Evolutionary conservation across 2,797 vertebrate genomes (phyloP).

Genomic region (Spea hammondii): DNA sequence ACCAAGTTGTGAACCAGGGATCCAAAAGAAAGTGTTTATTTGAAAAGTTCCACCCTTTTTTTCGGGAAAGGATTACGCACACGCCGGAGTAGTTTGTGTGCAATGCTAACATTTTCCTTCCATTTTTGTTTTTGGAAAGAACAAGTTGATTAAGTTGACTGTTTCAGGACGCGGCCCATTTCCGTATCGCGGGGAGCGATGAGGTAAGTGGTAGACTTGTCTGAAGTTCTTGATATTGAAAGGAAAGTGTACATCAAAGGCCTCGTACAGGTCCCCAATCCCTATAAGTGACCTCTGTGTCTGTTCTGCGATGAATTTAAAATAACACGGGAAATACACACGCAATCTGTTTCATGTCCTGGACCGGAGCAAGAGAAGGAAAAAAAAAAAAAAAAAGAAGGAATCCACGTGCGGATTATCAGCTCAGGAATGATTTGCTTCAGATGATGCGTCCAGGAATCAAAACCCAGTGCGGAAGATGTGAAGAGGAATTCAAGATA

Average conservation of each 20-base stretch:
- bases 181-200: background rate
- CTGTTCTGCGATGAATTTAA: background rate
- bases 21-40: too few relatives aligned
- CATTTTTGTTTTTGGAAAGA: too few relatives aligned
- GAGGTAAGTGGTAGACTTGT: background rate
- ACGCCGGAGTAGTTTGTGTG: too few relatives aligned
- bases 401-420: constrained; percentile 28
- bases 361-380: constrained; percentile 8
- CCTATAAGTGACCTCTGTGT: constrained; percentile 19
- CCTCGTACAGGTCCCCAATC: background rate
- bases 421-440: constrained; percentile 19
- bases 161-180: too few relatives aligned
- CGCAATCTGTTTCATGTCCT: constrained; percentile 34
- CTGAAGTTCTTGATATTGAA: background rate
- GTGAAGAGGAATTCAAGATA: constrained; percentile 22
- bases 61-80: too few relatives aligned
- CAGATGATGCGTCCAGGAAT: constrained; percentile 28
- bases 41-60: too few relatives aligned
- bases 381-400: background rate
- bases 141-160: too few relatives aligned
- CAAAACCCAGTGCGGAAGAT: constrained; percentile 11
- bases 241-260: background rate
- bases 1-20: too few relatives aligned
- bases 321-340: constrained; percentile 3
- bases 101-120: too few relatives aligned